Percentiles rank a stretch among this genome's conserved stretches.
Conservation (phyloP, 2,797 vertebrate genomes). For the Diceros bicornis region DNA sequence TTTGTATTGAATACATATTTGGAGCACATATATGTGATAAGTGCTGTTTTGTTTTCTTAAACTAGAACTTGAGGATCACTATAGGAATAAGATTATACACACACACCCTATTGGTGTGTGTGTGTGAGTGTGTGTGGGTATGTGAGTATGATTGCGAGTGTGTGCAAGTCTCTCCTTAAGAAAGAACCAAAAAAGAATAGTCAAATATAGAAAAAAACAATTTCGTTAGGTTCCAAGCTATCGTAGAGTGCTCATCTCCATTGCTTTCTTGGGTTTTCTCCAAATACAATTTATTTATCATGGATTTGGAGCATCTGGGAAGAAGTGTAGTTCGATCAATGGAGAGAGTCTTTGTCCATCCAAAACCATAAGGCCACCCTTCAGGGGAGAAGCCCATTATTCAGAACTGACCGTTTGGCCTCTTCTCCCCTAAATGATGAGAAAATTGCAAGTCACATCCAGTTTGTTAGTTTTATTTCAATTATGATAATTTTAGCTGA, state of each 20-base stretch:
- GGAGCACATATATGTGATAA: constrained; percentile 14
- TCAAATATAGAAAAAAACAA: neutral
- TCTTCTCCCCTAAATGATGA: constrained; percentile 62
- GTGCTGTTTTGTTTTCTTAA: constrained; percentile 53
- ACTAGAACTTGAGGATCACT: neutral
- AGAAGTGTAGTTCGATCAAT: neutral
- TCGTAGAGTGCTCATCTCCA: neutral
- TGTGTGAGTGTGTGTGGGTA: neutral
- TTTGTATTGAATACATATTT: constrained; percentile 59
- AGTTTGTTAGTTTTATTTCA: constrained; percentile 85
- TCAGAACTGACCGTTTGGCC: constrained; percentile 45
- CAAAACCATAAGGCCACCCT: neutral
- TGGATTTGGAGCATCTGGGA: neutral
- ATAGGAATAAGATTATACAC: neutral
- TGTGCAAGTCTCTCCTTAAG: constrained; percentile 49
- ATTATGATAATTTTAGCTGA: constrained; percentile 85
- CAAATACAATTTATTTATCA: neutral
- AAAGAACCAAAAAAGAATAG: neutral
- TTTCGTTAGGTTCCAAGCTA: neutral
- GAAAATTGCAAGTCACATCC: constrained; percentile 83
- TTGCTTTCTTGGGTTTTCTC: constrained; percentile 33
- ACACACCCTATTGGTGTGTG: neutral
- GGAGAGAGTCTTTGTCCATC: neutral
- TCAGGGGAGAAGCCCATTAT: neutral
- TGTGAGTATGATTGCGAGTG: neutral